Percentiles rank a stretch among this genome's conserved stretches.
Evolutionary conservation across 1,140 invertebrate genomes (phyloP).

Genomic region (Colletes gigas): DNA sequence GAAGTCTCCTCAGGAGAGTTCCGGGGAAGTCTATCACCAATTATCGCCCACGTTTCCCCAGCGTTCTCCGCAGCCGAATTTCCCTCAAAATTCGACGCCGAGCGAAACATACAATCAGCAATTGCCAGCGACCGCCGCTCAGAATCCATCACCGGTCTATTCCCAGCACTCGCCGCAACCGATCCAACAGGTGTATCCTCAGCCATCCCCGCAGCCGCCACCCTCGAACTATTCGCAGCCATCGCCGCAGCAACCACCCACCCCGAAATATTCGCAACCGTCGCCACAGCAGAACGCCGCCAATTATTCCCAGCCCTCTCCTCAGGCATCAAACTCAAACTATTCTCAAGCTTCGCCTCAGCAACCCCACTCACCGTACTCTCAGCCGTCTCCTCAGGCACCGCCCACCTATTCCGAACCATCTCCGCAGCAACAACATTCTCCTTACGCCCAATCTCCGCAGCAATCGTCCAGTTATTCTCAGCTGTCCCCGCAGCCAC

Average conservation of each 20-base stretch:
- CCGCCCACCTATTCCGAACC: constrained; percentile 68
- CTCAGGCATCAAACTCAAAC: constrained; percentile 53
- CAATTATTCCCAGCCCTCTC: constrained; percentile 69
- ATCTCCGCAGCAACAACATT: constrained; percentile 67
- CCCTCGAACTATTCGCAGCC: constrained; percentile 69
- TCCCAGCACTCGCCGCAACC: constrained; percentile 75
- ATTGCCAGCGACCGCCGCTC: constrained; percentile 34
- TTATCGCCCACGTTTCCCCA: constrained; percentile 64
- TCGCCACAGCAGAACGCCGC: constrained; percentile 66
- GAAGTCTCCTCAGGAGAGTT: constrained; percentile 66
- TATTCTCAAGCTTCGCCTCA: constrained; percentile 71
- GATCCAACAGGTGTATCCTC: constrained; percentile 64
- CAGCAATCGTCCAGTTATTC: constrained; percentile 71
- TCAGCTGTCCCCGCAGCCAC: constrained; percentile 70
- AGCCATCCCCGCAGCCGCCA: constrained; percentile 65
- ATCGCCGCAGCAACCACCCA: constrained; percentile 66
- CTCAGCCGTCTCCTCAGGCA: constrained; percentile 71
- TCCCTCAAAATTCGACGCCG: constrained; percentile 55
- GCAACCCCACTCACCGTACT: constrained; percentile 66
- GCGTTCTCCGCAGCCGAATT: constrained; percentile 62
- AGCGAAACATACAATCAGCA: constrained; percentile 48
- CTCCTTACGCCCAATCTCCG: constrained; percentile 73
- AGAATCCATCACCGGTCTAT: constrained; percentile 66
- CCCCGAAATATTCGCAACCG: constrained; percentile 71
- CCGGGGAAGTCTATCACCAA: constrained; percentile 60